Evolutionary conservation across 2,797 vertebrate species (phyloP).

Genomic region (Molothrus ater): DNA sequence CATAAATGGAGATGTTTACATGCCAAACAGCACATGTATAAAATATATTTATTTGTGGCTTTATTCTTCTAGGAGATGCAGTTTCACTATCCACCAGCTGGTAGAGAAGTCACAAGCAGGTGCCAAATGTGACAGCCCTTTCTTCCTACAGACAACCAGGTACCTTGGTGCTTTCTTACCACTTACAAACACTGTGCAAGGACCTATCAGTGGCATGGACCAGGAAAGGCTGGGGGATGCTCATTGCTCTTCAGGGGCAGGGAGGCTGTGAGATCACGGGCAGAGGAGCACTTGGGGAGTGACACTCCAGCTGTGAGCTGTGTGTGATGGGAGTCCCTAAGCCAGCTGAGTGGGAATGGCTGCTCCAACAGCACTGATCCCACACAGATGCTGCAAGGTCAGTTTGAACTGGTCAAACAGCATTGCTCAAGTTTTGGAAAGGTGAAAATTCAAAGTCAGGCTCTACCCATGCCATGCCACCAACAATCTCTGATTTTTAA

Average conservation of each 20-base stretch:
- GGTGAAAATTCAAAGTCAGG: not conserved
- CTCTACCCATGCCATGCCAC: not conserved
- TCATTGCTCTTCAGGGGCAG: not conserved
- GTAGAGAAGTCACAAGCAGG: not conserved
- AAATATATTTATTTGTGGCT: not conserved
- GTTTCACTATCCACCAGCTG: not conserved
- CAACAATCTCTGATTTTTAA: not conserved
- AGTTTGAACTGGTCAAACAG: not conserved
- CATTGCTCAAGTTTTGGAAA: not conserved
- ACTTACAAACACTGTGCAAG: not conserved
- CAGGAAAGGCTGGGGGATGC: not conserved
- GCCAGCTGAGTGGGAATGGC: not conserved
- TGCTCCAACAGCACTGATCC: accelerated
- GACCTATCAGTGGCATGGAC: not conserved
- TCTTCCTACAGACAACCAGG: not conserved
- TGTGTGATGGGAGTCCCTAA: not conserved
- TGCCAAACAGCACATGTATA: not conserved
- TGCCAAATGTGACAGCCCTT: not conserved
- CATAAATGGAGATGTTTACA: not conserved
- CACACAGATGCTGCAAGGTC: not conserved
- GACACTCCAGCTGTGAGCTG: not conserved
- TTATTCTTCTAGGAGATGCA: not conserved
- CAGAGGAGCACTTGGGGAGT: not conserved
- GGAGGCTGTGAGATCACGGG: accelerated
- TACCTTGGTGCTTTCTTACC: not conserved